Percentiles rank a stretch among this genome's conserved stretches.
phyloP scores from a whole-genome alignment of 2,113 vertebrate species.

The Tenrec ecaudatus region DNA sequence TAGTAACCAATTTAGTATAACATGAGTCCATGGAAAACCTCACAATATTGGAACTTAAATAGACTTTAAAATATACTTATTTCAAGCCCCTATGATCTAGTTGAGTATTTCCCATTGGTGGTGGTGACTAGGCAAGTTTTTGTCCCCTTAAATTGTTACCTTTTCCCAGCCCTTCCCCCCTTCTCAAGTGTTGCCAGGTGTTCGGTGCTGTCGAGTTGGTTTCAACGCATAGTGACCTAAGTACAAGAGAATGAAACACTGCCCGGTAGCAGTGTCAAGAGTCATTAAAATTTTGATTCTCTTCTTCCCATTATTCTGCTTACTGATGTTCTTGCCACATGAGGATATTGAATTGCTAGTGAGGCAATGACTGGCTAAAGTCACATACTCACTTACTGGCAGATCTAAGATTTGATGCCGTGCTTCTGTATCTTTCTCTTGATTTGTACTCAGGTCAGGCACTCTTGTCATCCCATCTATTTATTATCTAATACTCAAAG shows the following conservation, averaged over 20 bases:
- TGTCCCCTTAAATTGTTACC: not conserved
- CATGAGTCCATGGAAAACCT: not conserved
- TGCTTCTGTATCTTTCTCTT: not conserved
- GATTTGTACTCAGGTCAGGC: not conserved
- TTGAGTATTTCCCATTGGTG: not conserved
- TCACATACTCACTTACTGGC: not conserved
- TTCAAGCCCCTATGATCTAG: not conserved
- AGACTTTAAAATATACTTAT: not conserved
- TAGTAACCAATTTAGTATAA: not conserved
- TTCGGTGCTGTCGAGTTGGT: too few species aligned
- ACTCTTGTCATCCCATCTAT: not conserved
- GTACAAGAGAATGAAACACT: too few species aligned
- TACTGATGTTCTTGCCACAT: not conserved
- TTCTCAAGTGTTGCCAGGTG: not conserved
- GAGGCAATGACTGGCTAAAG: too few species aligned
- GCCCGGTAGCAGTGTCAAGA: not conserved
- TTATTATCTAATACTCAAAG: not conserved
- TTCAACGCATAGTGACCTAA: too few species aligned
- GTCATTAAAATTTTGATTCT: not conserved
- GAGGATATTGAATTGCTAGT: too few species aligned
- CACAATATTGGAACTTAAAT: not conserved
- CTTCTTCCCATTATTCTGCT: not conserved
- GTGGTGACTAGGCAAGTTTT: not conserved
- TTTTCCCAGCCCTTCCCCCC: not conserved
- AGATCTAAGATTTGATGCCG: not conserved